A percentile compares a stretch with the other conserved stretches of the same genome.
Evolutionary conservation across 2,113 vertebrate species (phyloP).

Genomic region (Proteles cristata): DNA sequence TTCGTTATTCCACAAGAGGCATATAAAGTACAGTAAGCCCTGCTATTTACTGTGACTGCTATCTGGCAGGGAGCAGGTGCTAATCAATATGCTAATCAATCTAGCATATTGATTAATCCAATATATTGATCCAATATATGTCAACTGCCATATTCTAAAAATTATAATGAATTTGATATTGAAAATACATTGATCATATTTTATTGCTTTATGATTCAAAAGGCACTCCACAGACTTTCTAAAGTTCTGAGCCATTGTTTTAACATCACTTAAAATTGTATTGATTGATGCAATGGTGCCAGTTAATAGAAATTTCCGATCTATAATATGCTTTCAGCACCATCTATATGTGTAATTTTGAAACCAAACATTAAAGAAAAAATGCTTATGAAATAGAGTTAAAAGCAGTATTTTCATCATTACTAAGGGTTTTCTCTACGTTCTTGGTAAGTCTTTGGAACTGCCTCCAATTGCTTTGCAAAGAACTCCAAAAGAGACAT

Average conservation of each 20-base stretch:
- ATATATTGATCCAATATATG: not conserved
- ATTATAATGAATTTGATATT: conserved; percentile 3
- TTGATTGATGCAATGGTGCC: not conserved
- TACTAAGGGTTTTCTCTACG: conserved; percentile 4
- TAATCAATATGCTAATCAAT: not conserved
- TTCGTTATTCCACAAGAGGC: not conserved
- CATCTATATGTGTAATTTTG: not conserved
- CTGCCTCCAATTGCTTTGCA: not conserved
- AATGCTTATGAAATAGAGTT: not conserved
- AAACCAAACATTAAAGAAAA: conserved; percentile 42
- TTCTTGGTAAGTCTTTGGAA: not conserved
- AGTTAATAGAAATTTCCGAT: not conserved
- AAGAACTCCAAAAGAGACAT: conserved; percentile 28
- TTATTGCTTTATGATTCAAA: conserved; percentile 46
- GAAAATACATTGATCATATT: not conserved
- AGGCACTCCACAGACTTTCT: not conserved
- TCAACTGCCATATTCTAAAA: not conserved
- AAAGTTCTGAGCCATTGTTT: not conserved
- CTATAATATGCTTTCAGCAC: not conserved
- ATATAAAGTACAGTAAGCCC: not conserved
- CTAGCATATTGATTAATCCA: conserved; percentile 17
- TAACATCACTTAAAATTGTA: not conserved
- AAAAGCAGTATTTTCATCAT: not conserved
- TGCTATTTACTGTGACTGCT: not conserved
- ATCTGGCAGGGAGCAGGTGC: not conserved